phyloP scores from a whole-genome alignment of 23 tunicate genomes.

The Styela clava region DNA sequence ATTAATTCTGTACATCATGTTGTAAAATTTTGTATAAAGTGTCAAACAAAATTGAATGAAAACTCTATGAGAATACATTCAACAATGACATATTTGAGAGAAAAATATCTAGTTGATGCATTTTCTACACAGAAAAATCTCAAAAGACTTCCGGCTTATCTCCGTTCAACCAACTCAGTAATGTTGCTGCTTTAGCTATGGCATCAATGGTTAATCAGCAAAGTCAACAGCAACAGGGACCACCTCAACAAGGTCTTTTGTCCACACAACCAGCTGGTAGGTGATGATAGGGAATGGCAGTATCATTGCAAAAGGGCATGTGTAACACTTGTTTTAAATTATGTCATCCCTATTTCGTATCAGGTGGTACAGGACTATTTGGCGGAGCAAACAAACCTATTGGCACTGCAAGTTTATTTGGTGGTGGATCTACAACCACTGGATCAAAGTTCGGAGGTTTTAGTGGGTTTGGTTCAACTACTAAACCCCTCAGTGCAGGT shows the following conservation, averaged over 20 bases:
- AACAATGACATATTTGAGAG: no score
- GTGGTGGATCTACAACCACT: slow-evolving; percentile 13
- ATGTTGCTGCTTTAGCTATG: slow-evolving; percentile 83
- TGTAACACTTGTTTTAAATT: no score
- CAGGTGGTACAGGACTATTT: no score
- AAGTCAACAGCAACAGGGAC: slow-evolving; percentile 36
- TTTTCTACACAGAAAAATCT: not conserved
- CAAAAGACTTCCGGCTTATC: slow-evolving; percentile 33
- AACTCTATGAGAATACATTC: no score
- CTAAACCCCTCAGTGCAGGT: slow-evolving; percentile 81
- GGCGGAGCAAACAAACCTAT: slow-evolving; percentile 32
- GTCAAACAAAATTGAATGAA: no score
- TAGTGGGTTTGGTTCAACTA: slow-evolving; percentile 16
- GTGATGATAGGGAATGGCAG: no score
- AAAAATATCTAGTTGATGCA: no score
- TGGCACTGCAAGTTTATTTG: slow-evolving; percentile 26
- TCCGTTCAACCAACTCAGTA: slow-evolving; percentile 68
- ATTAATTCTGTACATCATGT: no score
- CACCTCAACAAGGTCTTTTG: slow-evolving; percentile 53
- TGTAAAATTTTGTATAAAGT: no score
- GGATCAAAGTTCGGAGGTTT: slow-evolving; percentile 22
- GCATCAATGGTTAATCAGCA: slow-evolving; percentile 74
- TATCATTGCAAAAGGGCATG: no score
- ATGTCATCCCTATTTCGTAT: no score
- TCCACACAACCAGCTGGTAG: slow-evolving; percentile 12